Conservation (phyloP, 2,113 vertebrate genomes). For the Stomatorhinus ivindoensis region DNA sequence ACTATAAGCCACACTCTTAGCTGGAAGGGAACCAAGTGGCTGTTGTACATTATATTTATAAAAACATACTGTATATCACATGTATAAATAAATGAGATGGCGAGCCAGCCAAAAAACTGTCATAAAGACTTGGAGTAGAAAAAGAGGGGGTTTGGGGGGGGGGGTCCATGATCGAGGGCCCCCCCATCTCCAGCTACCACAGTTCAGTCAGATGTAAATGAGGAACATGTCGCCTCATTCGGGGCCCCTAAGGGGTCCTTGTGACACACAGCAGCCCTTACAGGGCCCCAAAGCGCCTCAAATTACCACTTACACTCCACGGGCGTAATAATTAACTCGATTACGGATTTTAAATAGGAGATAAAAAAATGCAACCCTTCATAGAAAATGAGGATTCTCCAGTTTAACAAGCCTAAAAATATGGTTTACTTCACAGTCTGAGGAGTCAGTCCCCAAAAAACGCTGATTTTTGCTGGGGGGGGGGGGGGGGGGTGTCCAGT, state of each 20-base stretch:
- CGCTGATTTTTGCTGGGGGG: neutral
- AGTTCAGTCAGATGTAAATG: constrained; percentile 1
- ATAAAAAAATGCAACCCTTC: neutral
- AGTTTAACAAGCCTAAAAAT: neutral
- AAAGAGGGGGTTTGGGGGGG: neutral
- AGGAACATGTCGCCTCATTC: neutral
- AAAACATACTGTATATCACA: neutral
- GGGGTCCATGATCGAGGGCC: neutral
- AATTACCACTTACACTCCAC: neutral
- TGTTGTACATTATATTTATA: neutral
- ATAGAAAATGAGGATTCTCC: neutral
- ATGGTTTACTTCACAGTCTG: neutral
- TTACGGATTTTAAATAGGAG: neutral
- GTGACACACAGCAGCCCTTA: neutral
- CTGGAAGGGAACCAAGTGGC: neutral
- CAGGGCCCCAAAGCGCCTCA: neutral
- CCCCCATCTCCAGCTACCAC: neutral
- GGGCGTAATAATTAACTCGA: neutral
- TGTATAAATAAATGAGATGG: neutral
- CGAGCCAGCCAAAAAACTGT: neutral
- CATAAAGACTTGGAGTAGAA: neutral
- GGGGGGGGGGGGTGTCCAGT: too few relatives aligned
- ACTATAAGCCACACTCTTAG: neutral
- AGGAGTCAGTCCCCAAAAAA: neutral
- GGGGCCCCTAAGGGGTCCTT: neutral